These are phyloP conservation scores for Pyralis farinalis DNA, from an alignment of 2,888 invertebrate species.

Conservation along the genomic window DNA sequence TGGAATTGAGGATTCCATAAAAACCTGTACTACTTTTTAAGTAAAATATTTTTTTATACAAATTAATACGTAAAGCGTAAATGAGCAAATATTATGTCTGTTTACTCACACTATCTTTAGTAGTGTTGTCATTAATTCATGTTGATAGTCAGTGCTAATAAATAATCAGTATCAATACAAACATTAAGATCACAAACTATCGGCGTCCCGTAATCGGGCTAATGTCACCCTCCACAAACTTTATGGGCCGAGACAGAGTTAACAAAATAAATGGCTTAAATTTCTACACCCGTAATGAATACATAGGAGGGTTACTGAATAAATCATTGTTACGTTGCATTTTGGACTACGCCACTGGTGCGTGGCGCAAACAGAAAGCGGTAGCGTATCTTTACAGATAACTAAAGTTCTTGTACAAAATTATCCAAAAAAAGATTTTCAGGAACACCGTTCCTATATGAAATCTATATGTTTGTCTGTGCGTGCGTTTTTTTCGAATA, in stretches of 20 bases:
- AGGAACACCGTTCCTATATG: too few relatives aligned
- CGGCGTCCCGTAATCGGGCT: slow-evolving; percentile 45
- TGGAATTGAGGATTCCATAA: too few relatives aligned
- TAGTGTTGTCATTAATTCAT: too few relatives aligned
- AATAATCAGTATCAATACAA: slow-evolving; percentile 38
- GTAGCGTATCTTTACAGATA: slow-evolving; percentile 1
- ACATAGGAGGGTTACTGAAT: slow-evolving; percentile 69
- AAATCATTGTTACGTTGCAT: slow-evolving; percentile 77
- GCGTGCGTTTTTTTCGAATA: too few relatives aligned
- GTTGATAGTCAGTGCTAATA: slow-evolving; percentile 22
- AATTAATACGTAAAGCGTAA: too few relatives aligned
- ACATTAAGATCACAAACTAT: slow-evolving; percentile 61
- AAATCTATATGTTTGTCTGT: too few relatives aligned
- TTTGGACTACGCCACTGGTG: slow-evolving; percentile 45
- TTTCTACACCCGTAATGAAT: slow-evolving; percentile 81
- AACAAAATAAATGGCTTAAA: slow-evolving; percentile 81
- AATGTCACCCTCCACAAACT: slow-evolving; percentile 55
- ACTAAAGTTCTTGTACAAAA: too few relatives aligned
- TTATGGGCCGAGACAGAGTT: slow-evolving; percentile 72
- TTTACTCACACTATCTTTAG: too few relatives aligned
- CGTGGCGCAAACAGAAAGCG: slow-evolving; percentile 4
- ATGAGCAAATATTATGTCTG: too few relatives aligned
- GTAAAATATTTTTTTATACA: too few relatives aligned
- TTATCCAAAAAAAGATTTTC: too few relatives aligned
- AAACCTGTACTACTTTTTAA: too few relatives aligned